phyloP scores from a whole-genome alignment of 2,888 invertebrate species.

The Caenorhabditis sinica region DNA sequence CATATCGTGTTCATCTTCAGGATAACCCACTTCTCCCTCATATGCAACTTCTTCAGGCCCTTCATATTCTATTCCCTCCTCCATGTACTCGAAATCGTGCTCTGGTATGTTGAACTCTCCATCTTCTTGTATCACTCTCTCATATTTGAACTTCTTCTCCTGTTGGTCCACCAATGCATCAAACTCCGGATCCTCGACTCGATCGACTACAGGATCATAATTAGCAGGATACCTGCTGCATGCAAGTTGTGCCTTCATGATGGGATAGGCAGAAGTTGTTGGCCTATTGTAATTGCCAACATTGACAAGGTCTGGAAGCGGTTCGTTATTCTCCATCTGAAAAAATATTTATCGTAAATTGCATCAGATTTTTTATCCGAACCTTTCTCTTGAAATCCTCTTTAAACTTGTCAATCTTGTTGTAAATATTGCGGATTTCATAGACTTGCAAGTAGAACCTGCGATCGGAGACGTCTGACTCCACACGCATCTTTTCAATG shows the following conservation, averaged over 20 bases:
- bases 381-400: slow-evolving; percentile 29
- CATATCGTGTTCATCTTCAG: too few species aligned
- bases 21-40: too few species aligned
- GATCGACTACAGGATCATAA: background rate
- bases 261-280: background rate
- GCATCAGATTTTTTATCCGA: background rate
- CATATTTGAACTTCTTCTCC: too few species aligned
- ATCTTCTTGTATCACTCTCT: too few species aligned
- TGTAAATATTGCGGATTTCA: slow-evolving; percentile 69
- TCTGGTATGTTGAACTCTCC: too few species aligned
- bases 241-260: background rate
- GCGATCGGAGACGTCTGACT: slow-evolving; percentile 50
- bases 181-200: background rate
- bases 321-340: too few species aligned
- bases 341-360: too few species aligned
- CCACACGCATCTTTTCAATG: slow-evolving; percentile 58
- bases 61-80: too few species aligned
- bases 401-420: slow-evolving; percentile 53
- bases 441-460: slow-evolving; percentile 72
- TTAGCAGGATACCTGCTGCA: background rate
- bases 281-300: too few species aligned
- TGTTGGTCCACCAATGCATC: background rate
- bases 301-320: too few species aligned
- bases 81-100: too few species aligned
- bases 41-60: too few species aligned